A percentile compares a stretch with the other conserved stretches of the same genome.
These are phyloP conservation scores for Nymphalis urticae DNA, from an alignment of 2,888 invertebrate species.

Conservation along the genomic window DNA sequence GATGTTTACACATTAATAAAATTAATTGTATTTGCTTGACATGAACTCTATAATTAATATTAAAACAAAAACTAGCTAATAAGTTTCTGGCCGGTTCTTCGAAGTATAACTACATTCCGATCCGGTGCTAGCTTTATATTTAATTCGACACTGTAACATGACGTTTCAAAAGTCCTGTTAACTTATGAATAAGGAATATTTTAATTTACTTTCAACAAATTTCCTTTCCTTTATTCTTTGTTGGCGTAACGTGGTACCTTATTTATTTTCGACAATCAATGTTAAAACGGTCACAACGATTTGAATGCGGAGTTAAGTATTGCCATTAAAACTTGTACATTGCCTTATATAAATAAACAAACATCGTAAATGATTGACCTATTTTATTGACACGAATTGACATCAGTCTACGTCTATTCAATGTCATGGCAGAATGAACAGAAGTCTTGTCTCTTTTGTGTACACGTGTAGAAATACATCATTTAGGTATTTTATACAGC, in stretches of 20 bases:
- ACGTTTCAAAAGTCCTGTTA: no score
- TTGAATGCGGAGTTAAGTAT: constrained; percentile 9
- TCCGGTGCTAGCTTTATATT: no score
- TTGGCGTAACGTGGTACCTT: constrained; percentile 24
- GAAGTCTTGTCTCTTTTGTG: constrained; percentile 3
- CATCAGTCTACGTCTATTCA: constrained; percentile 18
- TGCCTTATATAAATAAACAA: constrained; percentile 20
- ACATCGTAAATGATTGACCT: constrained; percentile 24
- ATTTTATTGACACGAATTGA: constrained; percentile 26
- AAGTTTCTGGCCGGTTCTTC: no score
- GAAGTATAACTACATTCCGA: no score
- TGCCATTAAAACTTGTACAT: constrained; percentile 18
- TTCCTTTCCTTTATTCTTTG: background rate
- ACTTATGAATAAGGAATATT: no score
- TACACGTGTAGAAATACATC: background rate
- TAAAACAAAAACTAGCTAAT: no score
- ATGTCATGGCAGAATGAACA: constrained; percentile 5
- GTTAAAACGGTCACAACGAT: constrained; percentile 21
- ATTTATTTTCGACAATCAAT: constrained; percentile 27
- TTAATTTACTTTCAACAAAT: no score
- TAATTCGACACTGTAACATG: no score
- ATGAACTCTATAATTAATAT: no score
- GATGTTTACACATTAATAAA: no score
- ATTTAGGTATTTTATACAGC: background rate
- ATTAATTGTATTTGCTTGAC: no score